These are phyloP conservation scores for Drosophila barbarae DNA, from an alignment of 2,888 invertebrate genomes.

Conservation along the genomic window DNA sequence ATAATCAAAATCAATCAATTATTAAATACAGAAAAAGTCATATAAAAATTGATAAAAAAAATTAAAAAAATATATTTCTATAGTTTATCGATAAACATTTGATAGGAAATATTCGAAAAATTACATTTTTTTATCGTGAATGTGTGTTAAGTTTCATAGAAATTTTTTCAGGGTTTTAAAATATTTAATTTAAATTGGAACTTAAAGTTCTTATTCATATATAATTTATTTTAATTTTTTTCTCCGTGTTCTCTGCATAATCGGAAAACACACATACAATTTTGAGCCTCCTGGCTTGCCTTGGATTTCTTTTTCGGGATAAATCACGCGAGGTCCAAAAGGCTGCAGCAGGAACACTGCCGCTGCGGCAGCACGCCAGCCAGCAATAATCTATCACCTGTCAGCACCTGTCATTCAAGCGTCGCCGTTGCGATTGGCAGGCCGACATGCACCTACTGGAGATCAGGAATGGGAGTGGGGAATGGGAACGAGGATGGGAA, in stretches of 20 bases:
- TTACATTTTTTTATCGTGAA: too few relatives aligned
- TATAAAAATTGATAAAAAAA: too few relatives aligned
- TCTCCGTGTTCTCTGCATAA: conserved; percentile 38
- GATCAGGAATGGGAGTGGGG: neutral
- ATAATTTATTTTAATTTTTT: neutral
- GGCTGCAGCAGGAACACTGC: conserved; percentile 3
- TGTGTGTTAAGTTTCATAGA: too few relatives aligned
- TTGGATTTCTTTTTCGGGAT: conserved; percentile 55
- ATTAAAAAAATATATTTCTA: too few relatives aligned
- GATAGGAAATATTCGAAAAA: too few relatives aligned
- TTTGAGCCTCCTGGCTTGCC: conserved; percentile 19
- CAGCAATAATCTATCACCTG: conserved; percentile 79
- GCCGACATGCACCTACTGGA: conserved; percentile 40
- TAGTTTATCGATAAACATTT: too few relatives aligned
- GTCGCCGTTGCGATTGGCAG: conserved; percentile 77
- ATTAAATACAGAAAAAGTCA: too few relatives aligned
- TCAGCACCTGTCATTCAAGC: conserved; percentile 80
- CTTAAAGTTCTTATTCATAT: too few relatives aligned
- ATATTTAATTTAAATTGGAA: too few relatives aligned
- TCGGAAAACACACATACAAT: conserved; percentile 52
- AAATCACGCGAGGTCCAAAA: conserved; percentile 64
- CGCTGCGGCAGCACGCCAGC: conserved; percentile 30
- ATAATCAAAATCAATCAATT: neutral
- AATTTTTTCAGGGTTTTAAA: too few relatives aligned
- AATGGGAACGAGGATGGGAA: neutral